Conservation (phyloP, 2,797 vertebrate species). For the Hephaestus fuliginosus region DNA sequence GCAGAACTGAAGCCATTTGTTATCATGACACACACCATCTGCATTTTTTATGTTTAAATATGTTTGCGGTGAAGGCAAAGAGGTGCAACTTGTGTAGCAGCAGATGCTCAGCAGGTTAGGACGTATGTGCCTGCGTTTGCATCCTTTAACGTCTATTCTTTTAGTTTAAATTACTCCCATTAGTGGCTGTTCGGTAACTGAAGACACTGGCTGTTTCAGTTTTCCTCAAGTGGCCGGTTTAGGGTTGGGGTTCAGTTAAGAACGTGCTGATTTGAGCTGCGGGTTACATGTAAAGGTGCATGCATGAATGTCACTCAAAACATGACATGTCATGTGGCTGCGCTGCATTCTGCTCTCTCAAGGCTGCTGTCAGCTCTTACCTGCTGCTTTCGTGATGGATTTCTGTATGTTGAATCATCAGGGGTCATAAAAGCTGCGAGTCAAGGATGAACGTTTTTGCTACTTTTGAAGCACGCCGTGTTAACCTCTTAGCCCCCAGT, state of each 20-base stretch:
- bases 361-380: conserved; percentile 43
- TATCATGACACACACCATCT: conserved; percentile 24
- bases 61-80: not conserved
- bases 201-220: not conserved
- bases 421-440: conserved; percentile 25
- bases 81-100: not conserved
- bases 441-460: conserved; percentile 7
- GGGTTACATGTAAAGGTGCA: conserved; percentile 12
- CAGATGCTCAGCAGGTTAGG: conserved; percentile 9
- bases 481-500: not conserved
- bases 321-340: conserved; percentile 7
- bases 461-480: not conserved
- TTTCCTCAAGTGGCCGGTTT: not conserved
- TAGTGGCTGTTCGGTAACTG: not conserved
- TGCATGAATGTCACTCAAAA: conserved; percentile 35
- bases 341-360: conserved; percentile 28
- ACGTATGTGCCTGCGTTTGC: not conserved
- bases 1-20: conserved; percentile 27
- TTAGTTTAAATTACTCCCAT: not conserved
- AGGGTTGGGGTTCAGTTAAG: not conserved
- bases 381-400: conserved; percentile 1
- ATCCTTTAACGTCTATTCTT: not conserved
- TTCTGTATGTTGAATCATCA: conserved; percentile 41
- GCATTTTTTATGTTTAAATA: conserved; percentile 10
- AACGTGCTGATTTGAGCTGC: conserved; percentile 2